Conservation (phyloP, 2,113 vertebrate species). For the Brevimyrus niger region DNA sequence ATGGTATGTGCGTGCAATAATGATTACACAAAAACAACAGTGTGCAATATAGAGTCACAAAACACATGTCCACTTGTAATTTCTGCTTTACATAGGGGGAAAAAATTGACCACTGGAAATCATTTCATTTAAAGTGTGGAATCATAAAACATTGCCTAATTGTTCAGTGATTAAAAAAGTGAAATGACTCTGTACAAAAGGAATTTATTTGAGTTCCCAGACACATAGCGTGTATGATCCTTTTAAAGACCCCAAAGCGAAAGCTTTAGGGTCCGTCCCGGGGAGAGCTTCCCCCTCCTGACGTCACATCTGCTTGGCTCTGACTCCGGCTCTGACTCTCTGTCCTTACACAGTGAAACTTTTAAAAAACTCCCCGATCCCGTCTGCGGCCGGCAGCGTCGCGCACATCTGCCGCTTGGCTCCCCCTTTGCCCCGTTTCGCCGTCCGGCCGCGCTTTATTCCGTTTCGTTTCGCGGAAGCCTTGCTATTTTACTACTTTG, state of each 20-base stretch:
- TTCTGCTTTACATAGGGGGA: background rate
- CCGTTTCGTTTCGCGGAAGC: background rate
- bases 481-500: background rate
- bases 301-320: constrained; percentile 80
- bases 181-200: background rate
- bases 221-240: background rate
- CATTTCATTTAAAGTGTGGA: background rate
- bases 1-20: background rate
- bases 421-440: constrained; percentile 14
- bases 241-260: constrained; percentile 19
- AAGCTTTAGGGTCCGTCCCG: constrained; percentile 33
- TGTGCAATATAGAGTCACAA: background rate
- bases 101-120: background rate
- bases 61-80: background rate
- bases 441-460: background rate
- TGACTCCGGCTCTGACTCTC: constrained; percentile 78
- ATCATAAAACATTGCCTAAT: background rate
- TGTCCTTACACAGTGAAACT: constrained; percentile 54
- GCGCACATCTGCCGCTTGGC: constrained; percentile 46
- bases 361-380: constrained; percentile 57
- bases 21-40: background rate
- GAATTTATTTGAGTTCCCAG: background rate
- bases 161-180: background rate
- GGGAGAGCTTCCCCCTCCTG: constrained; percentile 61
- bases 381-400: constrained; percentile 31